Base-by-base conservation (phyloP, 2,113 vertebrate species). In the Gallinago jamesoni region DNA sequence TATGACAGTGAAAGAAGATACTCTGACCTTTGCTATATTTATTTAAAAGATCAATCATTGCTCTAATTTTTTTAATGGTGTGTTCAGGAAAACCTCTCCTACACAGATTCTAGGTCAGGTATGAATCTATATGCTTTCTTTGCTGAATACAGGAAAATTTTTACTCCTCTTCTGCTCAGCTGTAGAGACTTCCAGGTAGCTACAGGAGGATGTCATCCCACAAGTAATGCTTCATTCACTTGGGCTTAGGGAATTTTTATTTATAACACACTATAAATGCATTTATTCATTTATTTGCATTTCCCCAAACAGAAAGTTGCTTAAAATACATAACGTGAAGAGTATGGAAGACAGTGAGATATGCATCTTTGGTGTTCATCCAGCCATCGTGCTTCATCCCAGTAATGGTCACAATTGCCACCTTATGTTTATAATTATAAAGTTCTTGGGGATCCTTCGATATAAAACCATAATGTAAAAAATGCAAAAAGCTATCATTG, bases 231-330 rank as follows among this genome's bases (percentile, higher is more conserved):
- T 96, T 91, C 87, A 80, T 79, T 94, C 89, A 67, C 74, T 84
- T 91, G 74, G 15, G 9, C 37, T 94, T 84, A 53, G 85, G 48
- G 47, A 37, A 69, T 73, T 94, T 92, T 94, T 91, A 94, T 94
- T 92, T 94, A 94, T 89, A 75, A 78, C 0, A 2, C 21, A 75
- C 67, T 95, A 60, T 87, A 89, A 84, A 96, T 96, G 39, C 33
- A 96, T 94, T 93, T 97, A 95, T 96, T 94, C 60, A 79, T 92
- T 87, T 87, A 91, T 96, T 94, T 96, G 45, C 93, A 95, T 91
- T 93, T 94, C 69, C 48, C 37, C 31, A 72, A 87, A 79, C 53
- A n/a, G 70, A 85, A 22, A 64, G 67, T 72, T 88, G 20, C 59
- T 97, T 90, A 69, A 95, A 91, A 91, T 79, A 73, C 55, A 39